A percentile compares a stretch with the other conserved stretches of the same genome.
Evolutionary conservation across 2,113 vertebrate species (phyloP).

Genomic region (Eretmochelys imbricata): DNA sequence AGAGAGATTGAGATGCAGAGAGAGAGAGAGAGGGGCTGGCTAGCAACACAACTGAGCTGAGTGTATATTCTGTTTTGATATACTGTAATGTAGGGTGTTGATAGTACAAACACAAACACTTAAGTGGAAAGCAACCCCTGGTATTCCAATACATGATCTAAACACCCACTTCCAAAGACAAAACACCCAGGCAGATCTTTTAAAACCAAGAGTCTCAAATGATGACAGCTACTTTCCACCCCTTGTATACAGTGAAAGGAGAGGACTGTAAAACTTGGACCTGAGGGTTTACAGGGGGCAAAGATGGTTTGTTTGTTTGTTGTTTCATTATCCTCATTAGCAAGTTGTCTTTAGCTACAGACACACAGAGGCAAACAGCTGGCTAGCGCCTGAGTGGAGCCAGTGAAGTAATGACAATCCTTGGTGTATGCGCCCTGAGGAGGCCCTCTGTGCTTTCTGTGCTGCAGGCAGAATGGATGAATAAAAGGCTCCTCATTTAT

Average conservation of each 20-base stretch:
- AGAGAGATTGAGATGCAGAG: not conserved
- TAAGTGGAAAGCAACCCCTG: not conserved
- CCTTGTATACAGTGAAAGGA: not conserved
- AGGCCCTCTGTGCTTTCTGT: not conserved
- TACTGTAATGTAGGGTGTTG: not conserved
- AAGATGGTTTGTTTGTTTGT: not conserved
- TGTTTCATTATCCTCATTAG: not conserved
- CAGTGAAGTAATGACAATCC: not conserved
- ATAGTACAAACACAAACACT: not conserved
- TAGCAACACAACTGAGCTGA: not conserved
- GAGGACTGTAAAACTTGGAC: not conserved
- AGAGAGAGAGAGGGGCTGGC: not conserved
- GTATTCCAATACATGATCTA: not conserved
- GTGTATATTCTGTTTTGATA: not conserved
- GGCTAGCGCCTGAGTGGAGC: not conserved
- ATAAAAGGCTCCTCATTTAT: constrained; percentile 87
- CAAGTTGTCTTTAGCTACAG: not conserved
- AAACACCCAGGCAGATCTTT: not conserved
- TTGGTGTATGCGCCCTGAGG: not conserved
- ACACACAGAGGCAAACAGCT: constrained; percentile 30
- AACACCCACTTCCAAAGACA: not conserved
- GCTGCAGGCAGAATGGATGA: constrained; percentile 72
- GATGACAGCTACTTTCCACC: not conserved
- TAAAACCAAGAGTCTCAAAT: not conserved
- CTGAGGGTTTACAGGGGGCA: fast-evolving